Evolutionary conservation across 64 coral and sea anemone species (phyloP), one percentile per base, ranked within the genome.

Genomic region (Montipora cactus): DNA sequence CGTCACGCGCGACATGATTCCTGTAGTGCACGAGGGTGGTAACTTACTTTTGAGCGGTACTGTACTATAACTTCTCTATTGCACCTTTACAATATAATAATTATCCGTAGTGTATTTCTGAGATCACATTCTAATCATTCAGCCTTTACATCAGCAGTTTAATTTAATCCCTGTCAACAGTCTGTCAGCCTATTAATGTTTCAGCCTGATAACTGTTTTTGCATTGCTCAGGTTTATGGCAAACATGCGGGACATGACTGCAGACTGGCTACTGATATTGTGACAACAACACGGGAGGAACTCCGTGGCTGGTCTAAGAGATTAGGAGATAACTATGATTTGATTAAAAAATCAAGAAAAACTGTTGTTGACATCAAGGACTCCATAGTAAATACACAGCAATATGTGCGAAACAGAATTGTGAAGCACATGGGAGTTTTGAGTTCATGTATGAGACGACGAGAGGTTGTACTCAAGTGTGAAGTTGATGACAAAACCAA

Each of bases 191-290:
- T 37, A 37, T 37, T 37, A 2, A 37, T 37, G 0, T 37, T 37
- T 8, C 6, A 57, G 53, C 53, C 6, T 57, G 53, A 22, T 22
- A 4, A 61, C 37, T 37, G 37, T 16, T 6, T 13, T 59, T 81
- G 19, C 62, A 16, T 20, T 15, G 47, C 8, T 57, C 44, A 98
- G 96, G 91, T 98, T 8, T 98, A 98, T 92, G 96, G 96, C 10
- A 78, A 76, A 14, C 96, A 98, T 59, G 72, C 91, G 49, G 96
- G 96, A 0, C 96, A 98, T 47, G 82, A 87, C 2, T 98, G 96
- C 78, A 93, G 95, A 23, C 82, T 98, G 59, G 93, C 96, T 16
- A 98, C 89, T 48, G 87, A 84, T 18, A 89, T 98, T 88, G 93
- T 89, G 6, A 50, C 90, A 25, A 84, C 78, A 75, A 89, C 90